These are phyloP conservation scores for Ammodytes dubius DNA, from an alignment of 2,113 vertebrate species.

Conservation along the genomic window DNA sequence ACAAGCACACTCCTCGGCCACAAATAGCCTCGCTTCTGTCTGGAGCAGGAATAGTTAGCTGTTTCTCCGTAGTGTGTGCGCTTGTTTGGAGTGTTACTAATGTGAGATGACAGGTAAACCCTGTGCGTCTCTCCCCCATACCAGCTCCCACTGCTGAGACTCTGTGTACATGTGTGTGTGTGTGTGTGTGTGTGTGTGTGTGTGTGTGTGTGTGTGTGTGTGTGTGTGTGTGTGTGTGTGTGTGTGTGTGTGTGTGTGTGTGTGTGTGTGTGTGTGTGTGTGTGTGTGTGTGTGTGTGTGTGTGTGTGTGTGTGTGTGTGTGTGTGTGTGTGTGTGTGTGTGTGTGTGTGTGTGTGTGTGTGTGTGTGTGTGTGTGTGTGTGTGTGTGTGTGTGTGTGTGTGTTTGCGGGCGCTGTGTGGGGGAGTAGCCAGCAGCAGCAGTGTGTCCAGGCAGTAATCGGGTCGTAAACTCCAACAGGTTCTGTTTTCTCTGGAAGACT, in stretches of 20 bases:
- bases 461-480: conserved; percentile 80
- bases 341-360: too few species aligned
- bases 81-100: conserved; percentile 59
- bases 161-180: conserved; percentile 21
- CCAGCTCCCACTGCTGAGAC: conserved; percentile 46
- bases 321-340: too few species aligned
- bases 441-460: conserved; percentile 79
- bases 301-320: background rate
- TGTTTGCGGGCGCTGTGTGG: background rate
- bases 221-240: too few species aligned
- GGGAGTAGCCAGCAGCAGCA: conserved; percentile 52
- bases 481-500: conserved; percentile 86
- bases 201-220: too few species aligned
- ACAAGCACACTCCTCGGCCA: conserved; percentile 26
- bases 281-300: background rate
- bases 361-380: too few species aligned
- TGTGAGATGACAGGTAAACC: conserved; percentile 66
- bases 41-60: conserved; percentile 37
- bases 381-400: too few species aligned
- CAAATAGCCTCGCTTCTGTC: conserved; percentile 55
- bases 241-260: too few species aligned
- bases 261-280: too few species aligned
- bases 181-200: conserved; percentile 30
- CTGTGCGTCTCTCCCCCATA: conserved; percentile 40
- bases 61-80: conserved; percentile 40